Conservation (phyloP, 2,888 invertebrate species). For the Hypercompe scribonia region DNA sequence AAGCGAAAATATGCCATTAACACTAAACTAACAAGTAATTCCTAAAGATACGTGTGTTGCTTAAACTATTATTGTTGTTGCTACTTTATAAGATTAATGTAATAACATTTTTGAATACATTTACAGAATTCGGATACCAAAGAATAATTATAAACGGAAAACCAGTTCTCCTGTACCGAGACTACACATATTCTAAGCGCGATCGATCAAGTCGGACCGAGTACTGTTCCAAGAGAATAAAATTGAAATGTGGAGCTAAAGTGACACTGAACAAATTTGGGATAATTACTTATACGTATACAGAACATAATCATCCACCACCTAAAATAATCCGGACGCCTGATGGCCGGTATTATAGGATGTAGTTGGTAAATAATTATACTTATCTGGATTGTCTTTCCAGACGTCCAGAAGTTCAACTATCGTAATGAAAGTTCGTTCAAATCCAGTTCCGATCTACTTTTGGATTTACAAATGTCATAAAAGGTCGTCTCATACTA, state of each 20-base stretch:
- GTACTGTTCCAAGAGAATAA: slow-evolving; percentile 20
- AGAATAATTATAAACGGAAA: slow-evolving; percentile 17
- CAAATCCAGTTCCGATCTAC: too few relatives aligned
- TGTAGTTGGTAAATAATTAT: not conserved
- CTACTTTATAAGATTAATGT: not conserved
- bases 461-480: too few relatives aligned
- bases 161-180: slow-evolving; percentile 14
- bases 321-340: slow-evolving; percentile 21
- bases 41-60: too few relatives aligned
- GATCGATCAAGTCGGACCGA: slow-evolving; percentile 8
- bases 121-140: slow-evolving; percentile 6
- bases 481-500: too few relatives aligned
- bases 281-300: slow-evolving; percentile 22
- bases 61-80: too few relatives aligned
- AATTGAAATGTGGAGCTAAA: slow-evolving; percentile 17
- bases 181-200: slow-evolving; percentile 20
- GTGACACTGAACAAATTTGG: slow-evolving; percentile 24
- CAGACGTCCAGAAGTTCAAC: too few relatives aligned
- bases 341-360: slow-evolving; percentile 10
- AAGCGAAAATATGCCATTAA: too few relatives aligned
- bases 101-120: not conserved
- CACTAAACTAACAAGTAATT: too few relatives aligned
- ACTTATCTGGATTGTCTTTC: not conserved
- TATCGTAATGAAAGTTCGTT: too few relatives aligned
- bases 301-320: slow-evolving; percentile 50